Percentiles rank a stretch among this genome's conserved stretches.
Conservation (phyloP, 2,888 invertebrate species). For the Spisula solida region DNA sequence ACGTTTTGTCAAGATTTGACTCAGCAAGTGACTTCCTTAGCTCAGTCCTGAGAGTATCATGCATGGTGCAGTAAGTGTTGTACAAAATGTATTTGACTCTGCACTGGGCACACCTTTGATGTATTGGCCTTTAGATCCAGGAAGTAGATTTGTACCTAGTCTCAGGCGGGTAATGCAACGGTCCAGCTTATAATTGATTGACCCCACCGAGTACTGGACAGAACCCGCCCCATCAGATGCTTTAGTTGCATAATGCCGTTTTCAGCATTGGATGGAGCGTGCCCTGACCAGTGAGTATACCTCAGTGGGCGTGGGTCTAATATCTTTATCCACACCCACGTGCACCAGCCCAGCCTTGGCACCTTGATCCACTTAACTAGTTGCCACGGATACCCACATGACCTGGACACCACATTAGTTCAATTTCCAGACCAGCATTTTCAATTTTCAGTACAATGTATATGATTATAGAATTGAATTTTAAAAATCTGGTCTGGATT, state of each 20-base stretch:
- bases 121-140: too few relatives aligned
- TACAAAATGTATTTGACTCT: too few relatives aligned
- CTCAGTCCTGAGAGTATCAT: too few relatives aligned
- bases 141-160: too few relatives aligned
- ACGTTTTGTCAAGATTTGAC: too few relatives aligned
- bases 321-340: neutral
- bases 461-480: neutral
- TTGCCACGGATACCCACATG: conserved; percentile 8
- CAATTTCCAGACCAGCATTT: neutral
- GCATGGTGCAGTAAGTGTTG: too few relatives aligned
- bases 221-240: neutral
- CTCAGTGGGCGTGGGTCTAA: neutral
- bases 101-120: too few relatives aligned
- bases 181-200: too few relatives aligned
- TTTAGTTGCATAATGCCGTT: neutral
- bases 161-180: too few relatives aligned
- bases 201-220: neutral
- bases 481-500: neutral
- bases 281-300: neutral
- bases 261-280: neutral
- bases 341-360: neutral
- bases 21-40: too few relatives aligned
- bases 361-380: neutral
- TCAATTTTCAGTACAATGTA: neutral
- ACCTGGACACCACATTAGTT: neutral